Conservation (phyloP, 2,113 vertebrate genomes). For the Scatophagus argus region DNA sequence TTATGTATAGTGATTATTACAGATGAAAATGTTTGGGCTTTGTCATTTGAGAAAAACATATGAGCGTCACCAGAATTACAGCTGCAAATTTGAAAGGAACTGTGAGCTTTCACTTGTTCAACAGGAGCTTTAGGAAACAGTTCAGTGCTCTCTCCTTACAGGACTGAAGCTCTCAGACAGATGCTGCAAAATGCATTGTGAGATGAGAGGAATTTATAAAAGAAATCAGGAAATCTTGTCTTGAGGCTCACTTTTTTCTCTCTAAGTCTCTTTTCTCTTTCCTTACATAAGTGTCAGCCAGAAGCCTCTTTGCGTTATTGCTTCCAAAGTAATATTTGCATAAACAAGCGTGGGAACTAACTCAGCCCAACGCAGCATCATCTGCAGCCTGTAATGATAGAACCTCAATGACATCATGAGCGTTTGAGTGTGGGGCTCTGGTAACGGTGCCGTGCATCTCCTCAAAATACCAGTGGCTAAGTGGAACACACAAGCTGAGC, state of each 20-base stretch:
- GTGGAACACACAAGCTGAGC: conserved; percentile 79
- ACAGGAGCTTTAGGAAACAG: conserved; percentile 69
- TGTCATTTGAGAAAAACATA: neutral
- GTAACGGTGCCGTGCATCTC: conserved; percentile 64
- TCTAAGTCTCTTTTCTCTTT: conserved; percentile 35
- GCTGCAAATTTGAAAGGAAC: conserved; percentile 40
- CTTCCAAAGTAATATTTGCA: conserved; percentile 50
- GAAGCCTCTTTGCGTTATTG: conserved; percentile 47
- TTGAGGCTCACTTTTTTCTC: conserved; percentile 24
- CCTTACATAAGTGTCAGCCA: conserved; percentile 47
- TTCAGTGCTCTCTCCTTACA: conserved; percentile 63
- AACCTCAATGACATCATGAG: conserved; percentile 81
- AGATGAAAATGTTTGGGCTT: neutral
- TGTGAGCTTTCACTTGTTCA: conserved; percentile 61
- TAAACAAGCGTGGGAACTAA: conserved; percentile 76
- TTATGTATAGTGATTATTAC: conserved; percentile 3
- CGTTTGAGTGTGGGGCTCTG: conserved; percentile 65
- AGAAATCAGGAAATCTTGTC: conserved; percentile 43
- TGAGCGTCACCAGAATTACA: neutral
- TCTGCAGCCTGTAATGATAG: conserved; percentile 78
- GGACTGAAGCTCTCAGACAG: conserved; percentile 31
- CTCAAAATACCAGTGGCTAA: conserved; percentile 76
- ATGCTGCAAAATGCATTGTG: conserved; percentile 45
- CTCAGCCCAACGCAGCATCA: conserved; percentile 45
- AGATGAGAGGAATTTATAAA: conserved; percentile 34